A percentile compares a stretch with the other conserved stretches of the same genome.
Evolutionary conservation across 1,140 invertebrate genomes (phyloP).

Genomic region (Atta colombica): DNA sequence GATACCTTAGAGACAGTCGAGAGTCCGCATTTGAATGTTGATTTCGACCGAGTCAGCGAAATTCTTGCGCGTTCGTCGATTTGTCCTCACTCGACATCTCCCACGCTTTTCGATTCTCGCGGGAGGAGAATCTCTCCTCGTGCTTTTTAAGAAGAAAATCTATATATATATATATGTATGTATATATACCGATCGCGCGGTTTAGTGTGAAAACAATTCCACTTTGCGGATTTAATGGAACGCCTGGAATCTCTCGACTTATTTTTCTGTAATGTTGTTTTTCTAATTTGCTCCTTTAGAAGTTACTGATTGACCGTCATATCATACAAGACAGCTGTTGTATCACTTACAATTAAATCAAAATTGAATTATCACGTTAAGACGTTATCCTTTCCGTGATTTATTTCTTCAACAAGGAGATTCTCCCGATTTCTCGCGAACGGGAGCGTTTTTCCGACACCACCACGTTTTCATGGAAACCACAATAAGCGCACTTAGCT

Average conservation of each 20-base stretch:
- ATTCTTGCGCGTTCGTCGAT: slow-evolving; percentile 32
- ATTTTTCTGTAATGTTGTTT: neutral
- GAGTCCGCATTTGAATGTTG: slow-evolving; percentile 8
- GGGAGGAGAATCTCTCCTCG: neutral
- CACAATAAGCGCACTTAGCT: slow-evolving; percentile 49
- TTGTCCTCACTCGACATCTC: neutral
- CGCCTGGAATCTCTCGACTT: slow-evolving; percentile 16
- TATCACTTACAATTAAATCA: neutral
- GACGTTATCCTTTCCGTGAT: neutral
- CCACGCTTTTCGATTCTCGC: neutral
- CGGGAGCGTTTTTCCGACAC: neutral
- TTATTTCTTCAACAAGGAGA: slow-evolving; percentile 14
- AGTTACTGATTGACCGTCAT: neutral
- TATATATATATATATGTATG: neutral
- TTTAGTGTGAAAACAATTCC: slow-evolving; percentile 29
- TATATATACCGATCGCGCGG: neutral
- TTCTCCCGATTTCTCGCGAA: neutral
- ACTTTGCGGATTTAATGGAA: slow-evolving; percentile 33
- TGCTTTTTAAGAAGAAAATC: slow-evolving; percentile 4
- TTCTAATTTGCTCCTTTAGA: neutral
- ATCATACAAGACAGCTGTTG: neutral
- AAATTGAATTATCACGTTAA: slow-evolving; percentile 47
- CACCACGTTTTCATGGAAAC: slow-evolving; percentile 11
- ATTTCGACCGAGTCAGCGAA: slow-evolving; percentile 21
- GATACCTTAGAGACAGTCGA: slow-evolving; percentile 3